Conservation (phyloP, 2,888 invertebrate species). For the Meganola albula region DNA sequence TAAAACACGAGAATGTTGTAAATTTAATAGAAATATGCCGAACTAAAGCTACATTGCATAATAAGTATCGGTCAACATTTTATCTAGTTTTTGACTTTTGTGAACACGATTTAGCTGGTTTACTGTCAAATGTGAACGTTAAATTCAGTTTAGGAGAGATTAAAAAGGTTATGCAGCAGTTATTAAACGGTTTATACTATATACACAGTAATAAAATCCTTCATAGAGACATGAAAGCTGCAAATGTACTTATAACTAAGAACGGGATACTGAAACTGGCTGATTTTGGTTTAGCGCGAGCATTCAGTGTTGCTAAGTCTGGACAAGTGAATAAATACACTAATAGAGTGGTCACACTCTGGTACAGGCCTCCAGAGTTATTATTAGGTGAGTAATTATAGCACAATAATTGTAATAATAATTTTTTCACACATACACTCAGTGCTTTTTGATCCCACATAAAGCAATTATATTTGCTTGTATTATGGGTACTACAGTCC, state of each 20-base stretch:
- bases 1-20: conserved; percentile 98
- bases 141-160: conserved; percentile 98
- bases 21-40: conserved; percentile 98
- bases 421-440: no score
- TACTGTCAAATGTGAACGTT: conserved; percentile 95
- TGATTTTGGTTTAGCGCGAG: conserved; percentile 97
- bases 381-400: conserved; percentile 55
- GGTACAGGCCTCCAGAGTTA: conserved; percentile 87
- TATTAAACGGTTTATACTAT: conserved; percentile 93
- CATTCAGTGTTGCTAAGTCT: conserved; percentile 92
- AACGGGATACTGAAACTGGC: conserved; percentile 96
- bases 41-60: conserved; percentile 88
- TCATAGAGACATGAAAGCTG: conserved; percentile 99
- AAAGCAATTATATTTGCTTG: no score
- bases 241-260: conserved; percentile 97
- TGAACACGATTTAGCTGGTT: conserved; percentile 98
- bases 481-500: no score
- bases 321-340: conserved; percentile 91
- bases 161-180: conserved; percentile 85
- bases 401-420: no score
- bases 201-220: conserved; percentile 97
- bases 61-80: conserved; percentile 90
- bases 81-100: conserved; percentile 99
- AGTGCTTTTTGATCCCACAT: no score
- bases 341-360: conserved; percentile 97